Base-by-base conservation (phyloP, 2,797 vertebrate species). In the Girardinus metallicus region DNA sequence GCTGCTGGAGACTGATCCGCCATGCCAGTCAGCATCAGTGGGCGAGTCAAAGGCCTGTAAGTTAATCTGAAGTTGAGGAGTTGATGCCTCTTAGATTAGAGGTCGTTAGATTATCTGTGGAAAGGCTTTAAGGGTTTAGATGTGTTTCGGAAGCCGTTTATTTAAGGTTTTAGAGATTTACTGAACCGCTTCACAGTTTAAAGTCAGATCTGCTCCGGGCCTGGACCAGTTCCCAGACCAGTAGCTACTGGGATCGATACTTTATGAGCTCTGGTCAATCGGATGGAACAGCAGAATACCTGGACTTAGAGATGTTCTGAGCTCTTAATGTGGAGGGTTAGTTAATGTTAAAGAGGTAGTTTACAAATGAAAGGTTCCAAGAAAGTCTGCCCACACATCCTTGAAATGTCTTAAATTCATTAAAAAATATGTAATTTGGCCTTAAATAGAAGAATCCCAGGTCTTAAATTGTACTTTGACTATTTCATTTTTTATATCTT, bases 11-110 rank as follows among this genome's bases (percentile, higher is more conserved):
- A 64, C 75, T 74, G 77, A 89, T 87, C 90, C 83, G 81, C 46
- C 76, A 78, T 18, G 86, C 84, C 89, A 91, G n/a, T 92, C 92
- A 91, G 85, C 1, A 83, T 93, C 86, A 92, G 36, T 57, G 36
- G 36, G 39, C 34, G 21, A 34, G 26, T 73, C 71, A 64, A 74
- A 75, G 73, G 16, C 74, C 51, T 7, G 41, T 46, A 12, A 77
- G 75, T 57, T 62, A 74, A 47, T 39, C 80, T 60, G 47, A 36
- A 72, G 31, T 29, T 68, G 1, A 34, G 57, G 16, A 62, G 47
- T 76, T 47, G 64, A 75, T 74, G 70, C 21, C 57, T 68, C 47
- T 1, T 15, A 71, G 68, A 82, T 82, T 53, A 36, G 23, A 9
- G 44, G 73, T 43, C 31, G 13, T 36, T 68, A 4, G 29, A 51